Conservation (phyloP, 1,140 invertebrate species). For the Thaumetopoea pityocampa region DNA sequence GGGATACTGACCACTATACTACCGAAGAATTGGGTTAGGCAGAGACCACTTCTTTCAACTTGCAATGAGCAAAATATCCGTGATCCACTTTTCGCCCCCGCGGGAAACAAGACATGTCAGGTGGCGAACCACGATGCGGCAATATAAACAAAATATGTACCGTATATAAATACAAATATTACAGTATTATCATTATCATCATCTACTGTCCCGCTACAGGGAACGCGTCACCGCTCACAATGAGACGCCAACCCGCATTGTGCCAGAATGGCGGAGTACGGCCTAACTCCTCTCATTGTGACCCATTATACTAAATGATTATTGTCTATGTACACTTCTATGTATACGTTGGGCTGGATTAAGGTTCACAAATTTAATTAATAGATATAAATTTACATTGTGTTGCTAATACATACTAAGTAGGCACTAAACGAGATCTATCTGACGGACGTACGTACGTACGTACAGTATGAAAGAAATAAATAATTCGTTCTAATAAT, state of each 20-base stretch:
- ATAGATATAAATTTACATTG: conserved; percentile 15
- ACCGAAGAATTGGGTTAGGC: too few relatives aligned
- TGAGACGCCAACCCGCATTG: too few relatives aligned
- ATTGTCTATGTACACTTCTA: conserved; percentile 63
- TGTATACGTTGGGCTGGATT: conserved; percentile 40
- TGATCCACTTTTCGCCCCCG: too few relatives aligned
- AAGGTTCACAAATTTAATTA: conserved; percentile 16
- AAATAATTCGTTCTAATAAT: conserved; percentile 28
- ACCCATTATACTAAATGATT: conserved; percentile 32
- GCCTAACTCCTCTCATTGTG: too few relatives aligned
- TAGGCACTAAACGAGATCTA: conserved; percentile 10
- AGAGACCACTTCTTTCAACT: too few relatives aligned
- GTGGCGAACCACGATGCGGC: background rate
- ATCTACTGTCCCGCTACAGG: background rate
- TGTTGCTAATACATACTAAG: conserved; percentile 1
- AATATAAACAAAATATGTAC: conserved; percentile 7
- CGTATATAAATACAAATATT: conserved; percentile 24
- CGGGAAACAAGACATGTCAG: background rate
- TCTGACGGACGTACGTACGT: conserved; percentile 9
- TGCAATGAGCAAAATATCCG: background rate
- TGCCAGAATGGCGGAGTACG: too few relatives aligned
- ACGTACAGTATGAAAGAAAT: conserved; percentile 13
- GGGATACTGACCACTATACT: too few relatives aligned
- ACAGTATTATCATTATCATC: conserved; percentile 9
- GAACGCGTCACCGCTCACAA: too few relatives aligned